phyloP scores from a whole-genome alignment of 2,888 invertebrate genomes.

The Bugulina stolonifera region DNA sequence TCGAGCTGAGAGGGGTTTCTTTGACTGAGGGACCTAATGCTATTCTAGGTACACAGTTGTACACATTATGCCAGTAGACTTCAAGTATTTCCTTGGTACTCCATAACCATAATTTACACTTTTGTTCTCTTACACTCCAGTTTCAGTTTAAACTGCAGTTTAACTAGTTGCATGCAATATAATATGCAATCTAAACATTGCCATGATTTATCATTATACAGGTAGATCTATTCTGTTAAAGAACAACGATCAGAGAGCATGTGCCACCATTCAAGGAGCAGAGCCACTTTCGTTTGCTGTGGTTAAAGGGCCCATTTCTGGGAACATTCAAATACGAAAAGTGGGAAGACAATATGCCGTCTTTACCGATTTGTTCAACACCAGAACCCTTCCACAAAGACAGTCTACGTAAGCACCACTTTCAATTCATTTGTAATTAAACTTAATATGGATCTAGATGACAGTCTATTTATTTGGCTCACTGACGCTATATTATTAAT shows the following conservation, averaged over 20 bases:
- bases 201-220: too few relatives aligned
- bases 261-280: slow-evolving; percentile 8
- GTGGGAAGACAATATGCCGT: slow-evolving; percentile 1
- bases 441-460: too few relatives aligned
- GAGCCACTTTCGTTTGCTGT: slow-evolving; percentile 11
- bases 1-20: background rate
- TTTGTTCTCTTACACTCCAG: too few relatives aligned
- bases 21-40: background rate
- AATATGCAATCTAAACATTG: too few relatives aligned
- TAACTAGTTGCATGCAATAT: too few relatives aligned
- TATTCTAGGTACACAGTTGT: slow-evolving; percentile 16
- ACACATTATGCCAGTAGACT: too few relatives aligned
- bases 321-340: background rate
- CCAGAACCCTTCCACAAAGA: background rate
- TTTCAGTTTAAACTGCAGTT: too few relatives aligned
- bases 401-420: background rate
- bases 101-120: too few relatives aligned
- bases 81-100: too few relatives aligned
- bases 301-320: background rate
- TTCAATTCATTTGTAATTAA: too few relatives aligned
- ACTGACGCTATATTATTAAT: too few relatives aligned
- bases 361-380: slow-evolving; percentile 7
- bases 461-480: too few relatives aligned
- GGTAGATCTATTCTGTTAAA: background rate
- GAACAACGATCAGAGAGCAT: background rate